A percentile compares a stretch with the other conserved stretches of the same genome.
Conservation (phyloP, 2,113 vertebrate species). For the Siniperca chuatsi region DNA sequence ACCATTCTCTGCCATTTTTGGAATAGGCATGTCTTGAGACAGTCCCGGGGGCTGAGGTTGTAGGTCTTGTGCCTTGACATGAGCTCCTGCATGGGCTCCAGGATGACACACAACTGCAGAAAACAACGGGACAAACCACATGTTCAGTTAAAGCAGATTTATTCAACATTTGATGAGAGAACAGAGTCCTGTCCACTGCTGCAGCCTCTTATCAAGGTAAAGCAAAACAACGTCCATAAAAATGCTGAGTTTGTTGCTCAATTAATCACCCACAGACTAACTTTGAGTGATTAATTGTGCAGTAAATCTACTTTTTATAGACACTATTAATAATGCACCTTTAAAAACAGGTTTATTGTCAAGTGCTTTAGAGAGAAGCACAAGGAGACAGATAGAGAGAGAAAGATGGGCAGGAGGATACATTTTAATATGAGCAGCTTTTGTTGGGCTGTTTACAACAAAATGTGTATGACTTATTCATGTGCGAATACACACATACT, state of each 20-base stretch:
- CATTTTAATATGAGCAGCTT: slow-evolving; percentile 28
- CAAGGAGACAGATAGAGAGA: slow-evolving; percentile 15
- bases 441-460: slow-evolving; percentile 46
- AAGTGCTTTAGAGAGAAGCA: slow-evolving; percentile 16
- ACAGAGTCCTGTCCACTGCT: neutral
- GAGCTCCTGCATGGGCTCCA: slow-evolving; percentile 99
- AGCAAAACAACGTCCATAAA: slow-evolving; percentile 43
- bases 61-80: slow-evolving; percentile 99
- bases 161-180: slow-evolving; percentile 15
- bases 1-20: slow-evolving; percentile 99
- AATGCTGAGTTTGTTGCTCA: slow-evolving; percentile 46
- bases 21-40: slow-evolving; percentile 99
- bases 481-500: slow-evolving; percentile 1
- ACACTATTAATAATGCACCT: slow-evolving; percentile 52
- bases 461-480: slow-evolving; percentile 22
- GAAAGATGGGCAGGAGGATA: slow-evolving; percentile 18
- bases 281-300: slow-evolving; percentile 61
- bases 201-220: slow-evolving; percentile 26
- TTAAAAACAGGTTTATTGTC: slow-evolving; percentile 52
- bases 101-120: slow-evolving; percentile 97
- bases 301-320: slow-evolving; percentile 62
- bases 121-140: slow-evolving; percentile 51
- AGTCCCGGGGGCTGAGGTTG: slow-evolving; percentile 98
- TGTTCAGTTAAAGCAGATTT: slow-evolving; percentile 18
- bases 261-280: slow-evolving; percentile 50